Evolutionary conservation across 1,140 invertebrate genomes (phyloP).

Genomic region (Ostrea denselamellosa): DNA sequence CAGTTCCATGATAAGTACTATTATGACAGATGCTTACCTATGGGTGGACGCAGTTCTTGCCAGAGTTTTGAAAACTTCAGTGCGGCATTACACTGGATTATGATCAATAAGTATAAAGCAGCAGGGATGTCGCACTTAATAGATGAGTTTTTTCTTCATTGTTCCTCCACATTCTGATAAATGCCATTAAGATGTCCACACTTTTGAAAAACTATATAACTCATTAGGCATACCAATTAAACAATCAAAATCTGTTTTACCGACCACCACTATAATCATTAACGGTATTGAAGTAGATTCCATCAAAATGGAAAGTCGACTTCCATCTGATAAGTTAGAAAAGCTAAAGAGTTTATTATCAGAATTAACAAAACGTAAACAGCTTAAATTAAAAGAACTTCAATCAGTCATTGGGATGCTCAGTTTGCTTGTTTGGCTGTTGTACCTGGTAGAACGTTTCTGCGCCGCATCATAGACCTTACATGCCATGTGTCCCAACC

Average conservation of each 20-base stretch:
- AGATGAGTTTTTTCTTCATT: conserved; percentile 57
- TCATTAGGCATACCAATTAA: conserved; percentile 52
- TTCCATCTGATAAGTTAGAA: conserved; percentile 44
- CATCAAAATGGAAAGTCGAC: conserved; percentile 24
- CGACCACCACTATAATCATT: conserved; percentile 29
- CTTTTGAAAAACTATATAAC: conserved; percentile 33
- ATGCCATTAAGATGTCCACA: conserved; percentile 33
- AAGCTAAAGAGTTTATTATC: background rate
- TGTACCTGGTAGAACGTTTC: conserved; percentile 34
- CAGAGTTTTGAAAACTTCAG: conserved; percentile 56
- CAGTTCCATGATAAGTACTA: background rate
- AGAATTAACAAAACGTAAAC: background rate
- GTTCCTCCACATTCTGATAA: conserved; percentile 15
- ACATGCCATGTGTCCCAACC: conserved; percentile 44
- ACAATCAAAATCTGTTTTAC: conserved; percentile 45
- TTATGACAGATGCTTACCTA: conserved; percentile 29
- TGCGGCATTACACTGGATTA: conserved; percentile 55
- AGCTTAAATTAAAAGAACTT: background rate
- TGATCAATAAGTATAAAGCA: conserved; percentile 17
- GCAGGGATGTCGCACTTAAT: conserved; percentile 48
- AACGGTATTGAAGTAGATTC: conserved; percentile 55
- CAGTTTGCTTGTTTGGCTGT: conserved; percentile 17
- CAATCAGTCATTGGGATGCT: conserved; percentile 26
- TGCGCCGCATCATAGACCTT: conserved; percentile 48
- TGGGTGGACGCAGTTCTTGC: conserved; percentile 53